Evolutionary conservation across 2,113 vertebrate genomes (phyloP), one percentile per base, ranked within the genome.

Genomic region (Takifugu bimaculatus): DNA sequence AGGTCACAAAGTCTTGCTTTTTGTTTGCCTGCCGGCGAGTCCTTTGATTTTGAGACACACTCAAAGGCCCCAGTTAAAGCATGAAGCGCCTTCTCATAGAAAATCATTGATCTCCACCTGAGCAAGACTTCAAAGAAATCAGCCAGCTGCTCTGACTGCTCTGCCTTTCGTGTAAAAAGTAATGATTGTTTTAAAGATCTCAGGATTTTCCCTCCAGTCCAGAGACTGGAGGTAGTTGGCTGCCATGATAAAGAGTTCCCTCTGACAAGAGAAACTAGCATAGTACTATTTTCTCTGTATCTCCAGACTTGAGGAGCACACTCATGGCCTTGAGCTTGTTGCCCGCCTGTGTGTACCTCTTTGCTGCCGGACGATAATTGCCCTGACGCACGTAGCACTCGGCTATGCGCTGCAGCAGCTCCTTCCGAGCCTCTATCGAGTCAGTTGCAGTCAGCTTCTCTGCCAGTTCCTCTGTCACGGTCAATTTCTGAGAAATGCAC

Each of bases 181-280:
- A 59, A 99, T 97, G 68, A 99, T 98, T 60, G 92, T 93, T 51
- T 93, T 96, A 87, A 98, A 91, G 75, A 97, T 93, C 45, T 97
- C 93, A 0, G 95, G 92, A 5, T 96, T 89, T 62, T 93, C 93
- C 32, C 85, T 80, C 94, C 97, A 99, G 11, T 98, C 95, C 77
- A 98, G 91, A 13, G 96, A 97, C 72, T 98, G 97, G 6, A 99
- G 89, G 35, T 99, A 99, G 87, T 98, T 99, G 78, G 94, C 97
- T 0, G 96, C 95, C 95, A 98, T 96, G 73, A 99, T 91, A 64
- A 95, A 99, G 82, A 98, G 93, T 72, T 98, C 96, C 44, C 92
- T 95, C 79, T 99, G 95, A 48, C 88, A 93, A 26, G 93, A 97
- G 42, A 97, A 93, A 0, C 93, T 93, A 5, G 97, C 95, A 63